Evolutionary conservation across 2,888 invertebrate genomes (phyloP).

Genomic region (Drosophila siamana): DNA sequence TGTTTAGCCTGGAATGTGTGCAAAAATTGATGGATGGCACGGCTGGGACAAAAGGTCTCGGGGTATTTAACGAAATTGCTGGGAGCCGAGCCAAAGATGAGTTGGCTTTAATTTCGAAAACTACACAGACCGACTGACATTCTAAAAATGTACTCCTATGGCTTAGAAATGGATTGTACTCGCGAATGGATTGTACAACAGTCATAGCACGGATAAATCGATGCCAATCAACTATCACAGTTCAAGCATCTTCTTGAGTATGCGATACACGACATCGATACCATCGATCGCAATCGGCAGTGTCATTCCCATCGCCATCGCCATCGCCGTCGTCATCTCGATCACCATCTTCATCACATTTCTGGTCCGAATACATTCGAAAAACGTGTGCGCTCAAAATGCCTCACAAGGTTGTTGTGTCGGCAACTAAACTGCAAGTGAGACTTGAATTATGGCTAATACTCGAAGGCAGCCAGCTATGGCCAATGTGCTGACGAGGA

Average conservation of each 20-base stretch:
- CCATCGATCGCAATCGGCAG: constrained; percentile 47
- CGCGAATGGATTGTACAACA: constrained; percentile 17
- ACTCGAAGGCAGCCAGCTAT: constrained; percentile 11
- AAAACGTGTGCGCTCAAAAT: constrained; percentile 58
- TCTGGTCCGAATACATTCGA: constrained; percentile 37
- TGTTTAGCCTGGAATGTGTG: constrained; percentile 30
- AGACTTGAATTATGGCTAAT: constrained; percentile 45
- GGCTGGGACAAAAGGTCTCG: constrained; percentile 14
- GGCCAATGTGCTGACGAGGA: constrained; percentile 66
- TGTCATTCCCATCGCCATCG: constrained; percentile 20
- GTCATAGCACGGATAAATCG: constrained; percentile 49
- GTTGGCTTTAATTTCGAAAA: constrained; percentile 7
- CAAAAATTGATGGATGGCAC: constrained; percentile 18
- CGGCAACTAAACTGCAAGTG: constrained; percentile 33
- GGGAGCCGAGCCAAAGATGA: constrained; percentile 8
- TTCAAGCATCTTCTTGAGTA: constrained; percentile 70
- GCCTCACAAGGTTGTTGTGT: constrained; percentile 60
- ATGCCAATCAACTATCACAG: constrained; percentile 70
- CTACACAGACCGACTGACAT: constrained; percentile 32
- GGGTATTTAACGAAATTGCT: constrained; percentile 15
- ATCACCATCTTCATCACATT: constrained; percentile 45
- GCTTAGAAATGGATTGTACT: constrained; percentile 41
- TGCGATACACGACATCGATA: constrained; percentile 58
- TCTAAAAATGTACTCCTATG: constrained; percentile 26
- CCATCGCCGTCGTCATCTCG: constrained; percentile 8